A percentile compares a stretch with the other conserved stretches of the same genome.
These are phyloP conservation scores for Chorisops tibialis DNA, from an alignment of 2,888 invertebrate genomes.

Conservation along the genomic window DNA sequence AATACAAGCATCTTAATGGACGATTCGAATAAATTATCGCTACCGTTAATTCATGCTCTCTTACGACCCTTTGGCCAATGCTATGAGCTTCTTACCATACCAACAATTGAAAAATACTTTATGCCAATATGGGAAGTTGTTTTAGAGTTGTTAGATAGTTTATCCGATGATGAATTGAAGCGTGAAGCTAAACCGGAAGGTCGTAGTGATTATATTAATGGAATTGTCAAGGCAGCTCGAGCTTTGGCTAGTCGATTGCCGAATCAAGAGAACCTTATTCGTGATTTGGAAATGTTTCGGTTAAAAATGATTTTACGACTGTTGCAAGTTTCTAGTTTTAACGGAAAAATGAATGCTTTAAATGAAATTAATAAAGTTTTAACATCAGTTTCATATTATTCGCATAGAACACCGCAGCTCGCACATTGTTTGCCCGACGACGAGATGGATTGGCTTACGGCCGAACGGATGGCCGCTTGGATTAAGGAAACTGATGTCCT, in stretches of 20 bases:
- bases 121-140: constrained; percentile 92
- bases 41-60: constrained; percentile 75
- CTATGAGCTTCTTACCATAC: constrained; percentile 83
- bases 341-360: constrained; percentile 98
- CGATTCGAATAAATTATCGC: constrained; percentile 55
- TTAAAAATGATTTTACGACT: constrained; percentile 92
- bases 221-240: constrained; percentile 89
- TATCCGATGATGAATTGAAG: constrained; percentile 93
- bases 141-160: constrained; percentile 81
- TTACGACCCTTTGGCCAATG: constrained; percentile 89
- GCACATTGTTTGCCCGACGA: constrained; percentile 66
- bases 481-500: constrained; percentile 93
- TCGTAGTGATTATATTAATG: constrained; percentile 93
- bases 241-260: constrained; percentile 81
- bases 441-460: constrained; percentile 89
- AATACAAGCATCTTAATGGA: constrained; percentile 35
- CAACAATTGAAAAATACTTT: constrained; percentile 88
- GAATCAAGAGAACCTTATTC: constrained; percentile 71
- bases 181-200: constrained; percentile 91
- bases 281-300: constrained; percentile 87
- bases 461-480: constrained; percentile 95
- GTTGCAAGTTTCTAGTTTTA: constrained; percentile 94
- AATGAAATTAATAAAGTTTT: constrained; percentile 98
- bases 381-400: constrained; percentile 85
- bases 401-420: constrained; percentile 65